Evolutionary conservation across 2,113 vertebrate genomes (phyloP), one percentile per base, ranked within the genome.

Genomic region (Oncorhynchus masou): DNA sequence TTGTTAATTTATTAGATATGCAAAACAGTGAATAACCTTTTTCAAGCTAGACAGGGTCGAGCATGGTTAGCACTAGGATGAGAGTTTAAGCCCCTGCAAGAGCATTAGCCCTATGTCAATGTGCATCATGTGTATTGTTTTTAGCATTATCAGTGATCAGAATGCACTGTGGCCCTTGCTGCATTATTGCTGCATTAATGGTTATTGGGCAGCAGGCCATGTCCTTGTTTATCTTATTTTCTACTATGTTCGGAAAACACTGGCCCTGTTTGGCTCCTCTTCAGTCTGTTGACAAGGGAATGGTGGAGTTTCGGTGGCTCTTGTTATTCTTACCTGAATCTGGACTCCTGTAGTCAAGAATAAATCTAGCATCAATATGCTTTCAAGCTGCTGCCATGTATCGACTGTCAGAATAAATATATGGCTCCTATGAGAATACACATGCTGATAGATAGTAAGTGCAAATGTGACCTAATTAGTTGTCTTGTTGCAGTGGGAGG

Each of bases 241-340:
- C 39, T 45, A 45, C 39, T 45, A 45, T 45, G 9, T 45, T 45
- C 39, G 2, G 39, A 11, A 45, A 45, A 45, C 9, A 45, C 39
- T 12, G 39, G 39, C 39, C 9, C 39, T 45, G 39, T 45, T 45
- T 45, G 39, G 39, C 39, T 45, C 39, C 39, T 45, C 39, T 45
- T 45, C 39, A 80, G 19, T 64, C 48, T 82, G 62, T 78, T 45
- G 87, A 82, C 34, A 65, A 73, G 60, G 39, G 69, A 77, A 68
- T 74, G 6, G 74, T 34, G 49, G 8, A 2, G 20, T 19, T 71
- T 12, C 8, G 48, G n/a, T 48, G 71, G 66, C 60, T 7, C 7
- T 5, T 11, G 57, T 13, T 4, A 19, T 20, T 70, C 16, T 9
- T 62, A n/a, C 27, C 62, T 72, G 31, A 4, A 20, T 79, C 74